These are phyloP conservation scores for Bhutanitis thaidina DNA, from an alignment of 2,888 invertebrate genomes.

Conservation along the genomic window DNA sequence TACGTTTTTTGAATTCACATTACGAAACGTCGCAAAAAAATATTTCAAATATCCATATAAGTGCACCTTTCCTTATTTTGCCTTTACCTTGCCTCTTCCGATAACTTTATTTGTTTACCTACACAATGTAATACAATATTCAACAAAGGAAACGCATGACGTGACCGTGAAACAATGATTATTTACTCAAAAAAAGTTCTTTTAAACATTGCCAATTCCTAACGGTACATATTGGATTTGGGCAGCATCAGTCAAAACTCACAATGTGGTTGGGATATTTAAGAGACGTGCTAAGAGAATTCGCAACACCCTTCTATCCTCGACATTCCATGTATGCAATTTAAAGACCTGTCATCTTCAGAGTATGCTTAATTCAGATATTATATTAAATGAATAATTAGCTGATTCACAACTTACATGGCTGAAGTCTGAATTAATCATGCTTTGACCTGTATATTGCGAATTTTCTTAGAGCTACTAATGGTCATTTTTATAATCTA, in stretches of 20 bases:
- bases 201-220: conserved; percentile 41
- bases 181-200: conserved; percentile 29
- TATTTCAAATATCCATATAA: conserved; percentile 46
- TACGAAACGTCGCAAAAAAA: conserved; percentile 38
- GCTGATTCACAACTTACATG: not conserved
- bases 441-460: conserved; percentile 30
- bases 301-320: conserved; percentile 35
- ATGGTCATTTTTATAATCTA: conserved; percentile 37
- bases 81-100: conserved; percentile 65
- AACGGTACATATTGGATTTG: conserved; percentile 57
- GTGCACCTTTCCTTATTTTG: conserved; percentile 70
- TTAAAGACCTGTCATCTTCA: conserved; percentile 10
- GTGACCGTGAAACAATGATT: conserved; percentile 25
- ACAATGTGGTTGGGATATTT: conserved; percentile 54
- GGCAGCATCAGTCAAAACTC: conserved; percentile 76
- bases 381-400: not conserved
- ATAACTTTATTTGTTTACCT: conserved; percentile 38
- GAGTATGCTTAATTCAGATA: conserved; percentile 33
- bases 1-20: conserved; percentile 49
- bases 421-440: conserved; percentile 29
- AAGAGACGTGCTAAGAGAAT: conserved; percentile 43
- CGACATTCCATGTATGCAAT: conserved; percentile 14
- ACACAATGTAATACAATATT: conserved; percentile 42
- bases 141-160: conserved; percentile 72
- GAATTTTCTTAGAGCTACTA: conserved; percentile 49